These are phyloP conservation scores for Aleadryas rufinucha DNA, from an alignment of 2,113 vertebrate genomes.

Conservation along the genomic window DNA sequence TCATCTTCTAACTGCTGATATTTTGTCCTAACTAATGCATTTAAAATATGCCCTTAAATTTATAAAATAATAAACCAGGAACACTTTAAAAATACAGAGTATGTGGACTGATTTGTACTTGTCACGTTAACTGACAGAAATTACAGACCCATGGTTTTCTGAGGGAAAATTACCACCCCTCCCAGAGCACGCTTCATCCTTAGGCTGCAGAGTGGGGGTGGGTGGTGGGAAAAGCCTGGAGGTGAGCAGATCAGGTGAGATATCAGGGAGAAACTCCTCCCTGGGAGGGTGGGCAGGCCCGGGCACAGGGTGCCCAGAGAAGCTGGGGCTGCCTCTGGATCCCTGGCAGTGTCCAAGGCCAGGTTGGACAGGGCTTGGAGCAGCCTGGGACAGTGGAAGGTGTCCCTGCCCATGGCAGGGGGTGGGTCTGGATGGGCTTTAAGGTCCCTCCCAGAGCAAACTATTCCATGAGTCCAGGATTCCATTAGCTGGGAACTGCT, in stretches of 20 bases:
- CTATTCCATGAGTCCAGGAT: background rate
- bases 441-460: background rate
- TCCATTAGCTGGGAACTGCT: background rate
- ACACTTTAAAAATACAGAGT: background rate
- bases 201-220: background rate
- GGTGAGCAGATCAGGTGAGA: background rate
- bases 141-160: background rate
- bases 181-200: background rate
- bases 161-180: background rate
- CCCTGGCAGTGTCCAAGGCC: background rate
- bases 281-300: fast-evolving
- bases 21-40: background rate
- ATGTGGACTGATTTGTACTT: background rate
- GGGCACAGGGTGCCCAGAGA: background rate
- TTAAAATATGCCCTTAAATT: background rate
- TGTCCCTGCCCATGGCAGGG: background rate
- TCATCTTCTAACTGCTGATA: background rate
- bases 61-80: background rate
- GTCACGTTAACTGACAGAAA: background rate
- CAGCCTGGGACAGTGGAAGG: background rate
- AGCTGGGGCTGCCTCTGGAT: background rate
- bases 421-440: background rate
- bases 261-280: background rate
- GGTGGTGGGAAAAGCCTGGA: background rate
- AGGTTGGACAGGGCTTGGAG: background rate